Base-by-base conservation (phyloP, 2,113 vertebrate genomes). In the Osmerus eperlanus region DNA sequence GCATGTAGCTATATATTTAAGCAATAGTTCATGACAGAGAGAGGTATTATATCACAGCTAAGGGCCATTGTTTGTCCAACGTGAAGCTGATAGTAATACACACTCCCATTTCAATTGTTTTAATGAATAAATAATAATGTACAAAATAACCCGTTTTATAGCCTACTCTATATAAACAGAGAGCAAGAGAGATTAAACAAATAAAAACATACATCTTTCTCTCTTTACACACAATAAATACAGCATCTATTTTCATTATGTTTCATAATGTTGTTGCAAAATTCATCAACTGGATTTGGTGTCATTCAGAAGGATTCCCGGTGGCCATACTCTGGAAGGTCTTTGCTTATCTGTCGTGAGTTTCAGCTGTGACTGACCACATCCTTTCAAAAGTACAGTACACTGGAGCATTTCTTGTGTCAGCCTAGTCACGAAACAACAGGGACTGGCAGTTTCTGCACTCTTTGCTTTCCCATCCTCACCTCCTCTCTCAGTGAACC, bases 401-500 rank as follows among this genome's bases (percentile, higher is more conserved):
- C 23, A 68, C 51, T 66, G 66, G 53, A 85, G 81, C 81, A 78
- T 83, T 86, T 81, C 85, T 82, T 85, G 71, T 76, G 82, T 72
- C 77, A 84, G 70, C 79, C 83, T 82, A 82, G 84, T 83, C 82
- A 86, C 83, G 83, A 85, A 87, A 89, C 86, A 87, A 86, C 61
- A 81, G 77, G 78, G 80, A 70, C 83, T 69, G 72, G 72, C 71
- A 74, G 68, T 14, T 29, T 36, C 70, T 47, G 60, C 56, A 60
- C 23, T 2, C 25, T 28, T 28, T 23, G 18, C 68, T 47, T 70
- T 53, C 64, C 62, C 41, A 5, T 36, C 36, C 1, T 56, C 80
- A 66, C 75, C 73, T 70, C 63, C 36, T 74, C 53, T 60, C 55
- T 56, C 69, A 51, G 62, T 65, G 69, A 76, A 75, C 55, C 76